Percentiles rank a stretch among this genome's conserved stretches.
phyloP scores from a whole-genome alignment of 2,797 vertebrate genomes.

The Phyllotis vaccarum region DNA sequence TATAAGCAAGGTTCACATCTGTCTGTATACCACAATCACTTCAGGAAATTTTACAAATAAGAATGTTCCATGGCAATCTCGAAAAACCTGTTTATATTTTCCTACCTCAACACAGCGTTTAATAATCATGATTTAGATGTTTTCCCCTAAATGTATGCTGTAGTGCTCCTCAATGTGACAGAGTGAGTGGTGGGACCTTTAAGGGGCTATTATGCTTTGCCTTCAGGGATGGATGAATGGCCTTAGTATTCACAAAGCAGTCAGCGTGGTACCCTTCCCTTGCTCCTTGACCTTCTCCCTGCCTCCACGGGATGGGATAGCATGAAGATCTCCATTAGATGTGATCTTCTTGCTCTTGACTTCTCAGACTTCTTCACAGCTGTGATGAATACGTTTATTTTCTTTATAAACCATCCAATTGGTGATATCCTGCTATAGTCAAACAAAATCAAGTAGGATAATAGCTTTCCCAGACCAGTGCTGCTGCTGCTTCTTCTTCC shows the following conservation, averaged over 20 bases:
- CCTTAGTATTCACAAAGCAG: not conserved
- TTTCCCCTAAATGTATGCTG: not conserved
- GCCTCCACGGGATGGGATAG: not conserved
- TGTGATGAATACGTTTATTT: not conserved
- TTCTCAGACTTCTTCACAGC: not conserved
- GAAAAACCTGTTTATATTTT: constrained; percentile 47
- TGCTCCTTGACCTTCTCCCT: not conserved
- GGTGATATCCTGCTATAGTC: not conserved
- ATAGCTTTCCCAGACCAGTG: not conserved
- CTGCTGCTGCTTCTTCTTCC: constrained; percentile 23
- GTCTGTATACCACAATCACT: constrained; percentile 15
- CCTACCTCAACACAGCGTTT: constrained; percentile 4
- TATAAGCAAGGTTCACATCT: constrained; percentile 11
- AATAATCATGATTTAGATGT: not conserved
- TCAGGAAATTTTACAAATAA: constrained; percentile 48
- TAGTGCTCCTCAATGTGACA: not conserved
- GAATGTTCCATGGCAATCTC: constrained; percentile 27
- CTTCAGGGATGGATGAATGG: not conserved
- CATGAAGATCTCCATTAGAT: not conserved
- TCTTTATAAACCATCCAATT: not conserved
- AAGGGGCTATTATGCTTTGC: not conserved
- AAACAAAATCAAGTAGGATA: not conserved
- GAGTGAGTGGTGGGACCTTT: not conserved
- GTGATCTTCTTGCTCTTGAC: not conserved
- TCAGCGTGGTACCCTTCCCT: not conserved